phyloP scores from a whole-genome alignment of 2,888 invertebrate genomes.

The Mactromeris polynyma region DNA sequence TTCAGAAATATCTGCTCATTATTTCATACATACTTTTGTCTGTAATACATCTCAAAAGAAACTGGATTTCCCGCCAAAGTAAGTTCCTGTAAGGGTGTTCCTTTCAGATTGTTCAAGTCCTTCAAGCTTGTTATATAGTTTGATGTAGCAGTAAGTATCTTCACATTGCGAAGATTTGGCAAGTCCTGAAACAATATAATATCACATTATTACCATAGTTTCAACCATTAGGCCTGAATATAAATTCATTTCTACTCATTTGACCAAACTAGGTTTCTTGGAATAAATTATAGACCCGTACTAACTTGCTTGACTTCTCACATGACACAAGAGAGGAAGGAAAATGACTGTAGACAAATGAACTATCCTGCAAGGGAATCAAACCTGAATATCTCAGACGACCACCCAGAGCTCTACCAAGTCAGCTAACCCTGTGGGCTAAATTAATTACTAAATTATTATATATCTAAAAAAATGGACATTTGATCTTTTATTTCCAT shows the following conservation, averaged over 20 bases:
- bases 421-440: too few relatives aligned
- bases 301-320: too few relatives aligned
- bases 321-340: too few relatives aligned
- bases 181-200: constrained; percentile 74
- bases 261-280: neutral
- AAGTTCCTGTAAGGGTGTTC: constrained; percentile 76
- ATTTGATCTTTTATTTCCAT: too few relatives aligned
- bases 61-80: constrained; percentile 81
- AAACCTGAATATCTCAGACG: too few relatives aligned
- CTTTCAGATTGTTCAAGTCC: constrained; percentile 72
- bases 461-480: too few relatives aligned
- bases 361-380: too few relatives aligned
- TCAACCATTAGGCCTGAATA: too few relatives aligned
- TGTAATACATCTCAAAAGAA: constrained; percentile 80
- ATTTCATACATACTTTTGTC: constrained; percentile 77
- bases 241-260: neutral
- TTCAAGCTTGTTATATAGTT: constrained; percentile 77
- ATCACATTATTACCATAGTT: neutral
- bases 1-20: too few relatives aligned
- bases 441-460: too few relatives aligned
- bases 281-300: neutral
- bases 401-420: too few relatives aligned
- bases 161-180: constrained; percentile 76
- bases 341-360: too few relatives aligned
- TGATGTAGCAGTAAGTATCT: constrained; percentile 70